Conservation (phyloP, 1,140 invertebrate genomes). For the Bactericera cockerelli region DNA sequence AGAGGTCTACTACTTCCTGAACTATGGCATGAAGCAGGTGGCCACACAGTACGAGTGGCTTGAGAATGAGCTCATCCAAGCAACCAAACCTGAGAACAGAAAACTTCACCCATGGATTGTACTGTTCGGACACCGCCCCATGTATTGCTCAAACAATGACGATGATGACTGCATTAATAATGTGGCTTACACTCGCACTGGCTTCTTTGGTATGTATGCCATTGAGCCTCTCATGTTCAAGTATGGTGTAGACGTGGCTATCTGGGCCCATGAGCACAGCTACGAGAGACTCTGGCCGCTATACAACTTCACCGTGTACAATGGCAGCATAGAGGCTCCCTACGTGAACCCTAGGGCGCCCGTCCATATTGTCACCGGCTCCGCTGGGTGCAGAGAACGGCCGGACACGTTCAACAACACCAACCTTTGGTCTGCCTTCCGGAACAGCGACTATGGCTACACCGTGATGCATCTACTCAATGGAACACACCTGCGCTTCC, state of each 20-base stretch:
- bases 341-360: constrained; percentile 79
- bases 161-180: constrained; percentile 71
- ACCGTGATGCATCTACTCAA: constrained; percentile 68
- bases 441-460: constrained; percentile 84
- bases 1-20: constrained; percentile 84
- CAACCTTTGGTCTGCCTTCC: constrained; percentile 68
- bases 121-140: constrained; percentile 82
- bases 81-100: constrained; percentile 41
- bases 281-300: constrained; percentile 90
- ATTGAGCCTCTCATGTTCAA: constrained; percentile 76
- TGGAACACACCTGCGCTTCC: constrained; percentile 68
- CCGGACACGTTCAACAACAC: constrained; percentile 34
- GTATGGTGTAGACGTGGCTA: constrained; percentile 77
- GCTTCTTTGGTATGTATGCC: constrained; percentile 31
- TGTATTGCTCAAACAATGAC: constrained; percentile 90
- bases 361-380: constrained; percentile 84
- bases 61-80: constrained; percentile 52
- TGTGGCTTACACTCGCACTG: constrained; percentile 53
- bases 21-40: constrained; percentile 71
- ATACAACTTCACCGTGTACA: constrained; percentile 68
- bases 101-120: constrained; percentile 78
- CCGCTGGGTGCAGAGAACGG: constrained; percentile 52
- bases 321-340: constrained; percentile 57
- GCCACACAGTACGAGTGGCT: constrained; percentile 83
- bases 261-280: constrained; percentile 95